Evolutionary conservation across 2,888 invertebrate genomes (phyloP).

Genomic region (Meteorus cinctellus): DNA sequence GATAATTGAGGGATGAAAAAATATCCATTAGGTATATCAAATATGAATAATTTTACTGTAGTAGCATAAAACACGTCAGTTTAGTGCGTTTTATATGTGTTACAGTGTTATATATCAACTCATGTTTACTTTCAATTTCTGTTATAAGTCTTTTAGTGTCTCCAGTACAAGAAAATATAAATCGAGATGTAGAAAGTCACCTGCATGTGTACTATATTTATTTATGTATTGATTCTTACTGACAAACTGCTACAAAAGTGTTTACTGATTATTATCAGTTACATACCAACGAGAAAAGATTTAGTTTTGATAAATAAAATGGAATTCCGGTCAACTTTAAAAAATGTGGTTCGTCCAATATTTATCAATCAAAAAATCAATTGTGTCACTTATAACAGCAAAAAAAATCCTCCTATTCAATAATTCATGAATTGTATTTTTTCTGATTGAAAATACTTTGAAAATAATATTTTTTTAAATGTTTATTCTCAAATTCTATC

Average conservation of each 20-base stretch:
- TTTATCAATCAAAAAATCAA: too few species aligned
- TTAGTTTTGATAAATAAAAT: background rate
- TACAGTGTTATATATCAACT: background rate
- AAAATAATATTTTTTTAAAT: too few species aligned
- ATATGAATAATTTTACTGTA: background rate
- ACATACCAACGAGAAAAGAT: too few species aligned
- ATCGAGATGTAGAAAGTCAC: slow-evolving; percentile 31
- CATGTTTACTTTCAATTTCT: slow-evolving; percentile 32
- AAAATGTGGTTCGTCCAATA: too few species aligned
- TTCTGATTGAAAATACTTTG: too few species aligned
- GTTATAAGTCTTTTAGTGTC: slow-evolving; percentile 1
- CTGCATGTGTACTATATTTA: background rate
- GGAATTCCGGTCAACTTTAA: background rate
- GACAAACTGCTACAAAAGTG: background rate
- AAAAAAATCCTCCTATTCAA: too few species aligned
- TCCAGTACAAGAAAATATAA: slow-evolving; percentile 11
- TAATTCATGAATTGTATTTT: too few species aligned
- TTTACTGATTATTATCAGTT: background rate
- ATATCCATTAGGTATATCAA: background rate
- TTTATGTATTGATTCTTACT: background rate
- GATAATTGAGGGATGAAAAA: background rate
- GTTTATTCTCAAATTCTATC: too few species aligned
- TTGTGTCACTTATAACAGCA: too few species aligned
- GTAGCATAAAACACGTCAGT: background rate
- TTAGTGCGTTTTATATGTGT: background rate